Evolutionary conservation across 2,888 invertebrate species (phyloP), one percentile per base, ranked within the genome.

Genomic region (Diachrysia chrysitis): DNA sequence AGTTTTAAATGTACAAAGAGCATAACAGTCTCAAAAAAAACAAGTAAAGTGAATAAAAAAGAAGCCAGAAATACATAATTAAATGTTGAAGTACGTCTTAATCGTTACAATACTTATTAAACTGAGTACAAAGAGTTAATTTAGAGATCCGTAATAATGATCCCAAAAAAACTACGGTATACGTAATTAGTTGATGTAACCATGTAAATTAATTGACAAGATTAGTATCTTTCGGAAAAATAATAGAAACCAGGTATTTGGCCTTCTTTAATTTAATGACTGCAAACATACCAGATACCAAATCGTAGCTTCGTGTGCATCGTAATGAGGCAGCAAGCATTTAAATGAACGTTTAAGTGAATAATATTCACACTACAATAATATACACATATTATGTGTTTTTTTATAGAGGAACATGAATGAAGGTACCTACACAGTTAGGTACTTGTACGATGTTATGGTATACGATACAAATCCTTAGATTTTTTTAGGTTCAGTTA

Each of bases 191-290:
- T 81, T 83, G 82, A 82, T 81, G 83, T 83, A 78, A 85, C 79
- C 77, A 73, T 79, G 75, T 73, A 78, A 77, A 85, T 87, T 89
- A 89, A 88, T 87, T 84, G 84, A 85, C 83, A 85, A 89, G 91
- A 92, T 92, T 69, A 42, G 35, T 88, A 92, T 91, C 91, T 87
- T 68, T 74, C 82, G 82, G 77, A 81, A 85, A 71, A 68, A 77
- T 83, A 85, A 87, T 86, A 74, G 84, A 83, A 86, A 87, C 82
- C 83, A 75, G 76, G 75, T 78, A 82, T 83, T 82, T 86, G 86
- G 77, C 87, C 88, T 90, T 89, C 82, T 87, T 73, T 80, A 81
- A 35, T 61, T 23, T 78, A 79, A 79, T 78, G 63, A 77, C 71
- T 73, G 19, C 17, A 69, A 65, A 64, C 19, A 37, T 42, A n/a